Percentiles rank a stretch among this genome's conserved stretches.
phyloP scores from a whole-genome alignment of 1,140 invertebrate species.

The Zaprionus inermis region DNA sequence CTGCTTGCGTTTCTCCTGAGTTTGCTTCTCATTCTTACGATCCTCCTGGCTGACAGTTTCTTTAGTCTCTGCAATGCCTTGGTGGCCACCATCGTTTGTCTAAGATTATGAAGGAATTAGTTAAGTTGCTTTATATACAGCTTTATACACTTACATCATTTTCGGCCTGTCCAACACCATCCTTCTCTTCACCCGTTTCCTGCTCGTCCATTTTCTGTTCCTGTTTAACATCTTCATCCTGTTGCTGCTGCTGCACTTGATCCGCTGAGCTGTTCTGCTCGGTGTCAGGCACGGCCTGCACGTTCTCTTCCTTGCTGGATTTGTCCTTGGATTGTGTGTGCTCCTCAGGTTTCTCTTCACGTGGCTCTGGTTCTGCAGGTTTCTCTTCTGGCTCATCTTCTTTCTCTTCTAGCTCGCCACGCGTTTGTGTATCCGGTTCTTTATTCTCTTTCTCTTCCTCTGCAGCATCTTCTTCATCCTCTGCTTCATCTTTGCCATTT shows the following conservation, averaged over 20 bases:
- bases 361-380: conserved; percentile 57
- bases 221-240: conserved; percentile 74
- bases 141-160: conserved; percentile 84
- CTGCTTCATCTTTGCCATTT: conserved; percentile 84
- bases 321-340: conserved; percentile 89
- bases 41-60: conserved; percentile 83
- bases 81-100: conserved; percentile 86
- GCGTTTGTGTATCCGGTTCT: conserved; percentile 70
- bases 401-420: conserved; percentile 52
- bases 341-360: conserved; percentile 85
- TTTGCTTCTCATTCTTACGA: conserved; percentile 77
- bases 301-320: conserved; percentile 85
- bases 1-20: conserved; percentile 76
- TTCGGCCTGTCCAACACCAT: conserved; percentile 87
- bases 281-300: conserved; percentile 85
- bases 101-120: conserved; percentile 16
- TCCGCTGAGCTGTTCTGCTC: conserved; percentile 77
- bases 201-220: conserved; percentile 82
- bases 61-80: conserved; percentile 85
- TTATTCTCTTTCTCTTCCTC: conserved; percentile 85
- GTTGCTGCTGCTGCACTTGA: conserved; percentile 68
- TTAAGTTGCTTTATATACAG: neutral
- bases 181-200: conserved; percentile 86
- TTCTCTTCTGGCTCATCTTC: conserved; percentile 72
- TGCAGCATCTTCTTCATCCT: conserved; percentile 84